phyloP scores from a whole-genome alignment of 2,797 vertebrate genomes.

The Furcifer pardalis region DNA sequence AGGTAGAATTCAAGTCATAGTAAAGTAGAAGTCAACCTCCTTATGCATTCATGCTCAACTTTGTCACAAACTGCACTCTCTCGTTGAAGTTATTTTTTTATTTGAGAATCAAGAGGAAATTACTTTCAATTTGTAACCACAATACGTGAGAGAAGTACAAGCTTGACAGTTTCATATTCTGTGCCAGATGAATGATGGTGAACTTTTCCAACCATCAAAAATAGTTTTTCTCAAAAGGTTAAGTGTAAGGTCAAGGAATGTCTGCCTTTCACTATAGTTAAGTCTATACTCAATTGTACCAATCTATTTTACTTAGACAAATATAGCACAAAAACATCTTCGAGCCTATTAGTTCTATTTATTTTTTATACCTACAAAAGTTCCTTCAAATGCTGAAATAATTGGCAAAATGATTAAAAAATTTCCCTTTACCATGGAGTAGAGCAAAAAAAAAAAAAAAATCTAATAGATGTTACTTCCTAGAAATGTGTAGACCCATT shows the following conservation, averaged over 20 bases:
- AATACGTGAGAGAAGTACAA: background rate
- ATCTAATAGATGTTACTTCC: slow-evolving; percentile 42
- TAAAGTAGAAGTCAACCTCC: no score
- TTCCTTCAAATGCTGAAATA: slow-evolving; percentile 47
- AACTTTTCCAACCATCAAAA: background rate
- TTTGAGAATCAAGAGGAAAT: no score
- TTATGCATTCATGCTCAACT: no score
- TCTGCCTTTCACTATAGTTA: background rate
- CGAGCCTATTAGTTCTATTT: background rate
- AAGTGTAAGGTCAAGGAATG: background rate
- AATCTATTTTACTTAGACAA: background rate
- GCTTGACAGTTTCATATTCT: background rate
- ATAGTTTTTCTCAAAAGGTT: background rate
- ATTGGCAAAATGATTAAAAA: slow-evolving; percentile 34
- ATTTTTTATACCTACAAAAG: slow-evolving; percentile 20
- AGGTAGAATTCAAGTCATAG: no score
- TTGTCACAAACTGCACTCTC: no score
- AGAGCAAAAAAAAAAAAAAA: slow-evolving; percentile 34
- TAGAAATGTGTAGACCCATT: slow-evolving; percentile 42
- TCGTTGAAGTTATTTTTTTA: no score
- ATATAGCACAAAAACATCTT: background rate
- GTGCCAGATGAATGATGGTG: background rate
- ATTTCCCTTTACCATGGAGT: slow-evolving; percentile 15
- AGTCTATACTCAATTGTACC: background rate
- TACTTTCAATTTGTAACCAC: no score